These are phyloP conservation scores for Xiphydria camelus DNA, from an alignment of 2,888 invertebrate genomes.

Conservation along the genomic window DNA sequence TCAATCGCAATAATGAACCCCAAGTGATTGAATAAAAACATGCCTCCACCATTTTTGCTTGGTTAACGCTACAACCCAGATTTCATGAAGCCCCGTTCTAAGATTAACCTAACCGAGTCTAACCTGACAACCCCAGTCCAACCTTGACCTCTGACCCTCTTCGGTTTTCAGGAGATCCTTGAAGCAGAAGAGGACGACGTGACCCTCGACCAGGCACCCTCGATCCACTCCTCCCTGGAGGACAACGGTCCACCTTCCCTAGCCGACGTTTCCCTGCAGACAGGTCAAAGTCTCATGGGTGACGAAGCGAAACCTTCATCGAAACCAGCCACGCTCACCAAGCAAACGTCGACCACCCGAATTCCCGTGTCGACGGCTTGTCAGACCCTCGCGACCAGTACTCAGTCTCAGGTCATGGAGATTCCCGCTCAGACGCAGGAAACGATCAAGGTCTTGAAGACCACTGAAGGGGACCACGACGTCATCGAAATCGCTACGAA, in stretches of 20 bases:
- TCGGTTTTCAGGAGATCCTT: slow-evolving; percentile 34
- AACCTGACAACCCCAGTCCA: too few species aligned
- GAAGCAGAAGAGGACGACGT: slow-evolving; percentile 39
- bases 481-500: slow-evolving; percentile 56
- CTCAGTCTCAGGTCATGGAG: slow-evolving; percentile 13
- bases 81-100: too few species aligned
- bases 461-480: slow-evolving; percentile 50
- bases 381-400: slow-evolving; percentile 37
- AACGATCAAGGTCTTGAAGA: slow-evolving; percentile 49
- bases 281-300: slow-evolving; percentile 48
- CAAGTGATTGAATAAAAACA: too few species aligned
- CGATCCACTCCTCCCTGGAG: slow-evolving; percentile 42
- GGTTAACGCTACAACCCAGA: too few species aligned
- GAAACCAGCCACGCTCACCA: slow-evolving; percentile 41
- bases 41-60: too few species aligned
- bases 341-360: slow-evolving; percentile 46
- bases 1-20: too few species aligned
- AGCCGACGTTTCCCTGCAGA: slow-evolving; percentile 53
- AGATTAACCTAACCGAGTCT: too few species aligned
- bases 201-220: slow-evolving; percentile 50
- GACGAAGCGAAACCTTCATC: slow-evolving; percentile 28
- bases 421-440: slow-evolving; percentile 38
- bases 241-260: slow-evolving; percentile 41
- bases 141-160: slow-evolving; percentile 4
- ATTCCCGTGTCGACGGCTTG: slow-evolving; percentile 34